Evolutionary conservation across 2,888 invertebrate species (phyloP).

Genomic region (Chymomyza procnemis): DNA sequence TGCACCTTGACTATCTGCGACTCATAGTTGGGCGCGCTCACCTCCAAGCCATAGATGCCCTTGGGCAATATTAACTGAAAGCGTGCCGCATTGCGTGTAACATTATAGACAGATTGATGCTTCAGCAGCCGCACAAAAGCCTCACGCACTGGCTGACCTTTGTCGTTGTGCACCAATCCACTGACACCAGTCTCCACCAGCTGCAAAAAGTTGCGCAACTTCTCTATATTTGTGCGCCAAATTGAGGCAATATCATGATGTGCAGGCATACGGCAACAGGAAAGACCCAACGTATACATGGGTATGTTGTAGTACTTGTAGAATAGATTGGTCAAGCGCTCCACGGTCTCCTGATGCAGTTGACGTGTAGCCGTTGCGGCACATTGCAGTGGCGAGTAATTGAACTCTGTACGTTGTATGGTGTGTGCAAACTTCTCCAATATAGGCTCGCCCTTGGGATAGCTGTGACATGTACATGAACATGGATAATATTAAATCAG

Average conservation of each 20-base stretch:
- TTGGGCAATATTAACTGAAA: conserved; percentile 86
- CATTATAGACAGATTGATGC: conserved; percentile 80
- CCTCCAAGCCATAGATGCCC: conserved; percentile 83
- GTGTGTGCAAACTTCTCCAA: conserved; percentile 71
- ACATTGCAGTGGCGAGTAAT: conserved; percentile 68
- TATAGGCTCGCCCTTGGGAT: conserved; percentile 69
- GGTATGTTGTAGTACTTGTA: conserved; percentile 83
- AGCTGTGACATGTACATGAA: conserved; percentile 36
- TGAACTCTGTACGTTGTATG: conserved; percentile 74
- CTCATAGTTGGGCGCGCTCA: conserved; percentile 83
- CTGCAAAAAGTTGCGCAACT: conserved; percentile 83
- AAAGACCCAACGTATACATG: conserved; percentile 85
- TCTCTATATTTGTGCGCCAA: conserved; percentile 85
- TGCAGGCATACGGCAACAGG: conserved; percentile 90
- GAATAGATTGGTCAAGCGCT: conserved; percentile 81
- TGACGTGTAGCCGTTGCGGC: conserved; percentile 57
- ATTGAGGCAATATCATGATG: conserved; percentile 83
- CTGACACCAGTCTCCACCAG: conserved; percentile 84
- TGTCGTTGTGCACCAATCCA: conserved; percentile 85
- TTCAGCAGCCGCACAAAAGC: conserved; percentile 85
- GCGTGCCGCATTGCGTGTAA: conserved; percentile 84
- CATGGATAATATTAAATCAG: neutral
- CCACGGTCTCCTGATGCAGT: conserved; percentile 73
- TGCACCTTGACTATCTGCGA: conserved; percentile 78
- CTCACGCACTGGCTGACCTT: conserved; percentile 84